Percentiles rank a stretch among this genome's conserved stretches.
These are phyloP conservation scores for Coleophora deauratella DNA, from an alignment of 2,888 invertebrate species.

Conservation along the genomic window DNA sequence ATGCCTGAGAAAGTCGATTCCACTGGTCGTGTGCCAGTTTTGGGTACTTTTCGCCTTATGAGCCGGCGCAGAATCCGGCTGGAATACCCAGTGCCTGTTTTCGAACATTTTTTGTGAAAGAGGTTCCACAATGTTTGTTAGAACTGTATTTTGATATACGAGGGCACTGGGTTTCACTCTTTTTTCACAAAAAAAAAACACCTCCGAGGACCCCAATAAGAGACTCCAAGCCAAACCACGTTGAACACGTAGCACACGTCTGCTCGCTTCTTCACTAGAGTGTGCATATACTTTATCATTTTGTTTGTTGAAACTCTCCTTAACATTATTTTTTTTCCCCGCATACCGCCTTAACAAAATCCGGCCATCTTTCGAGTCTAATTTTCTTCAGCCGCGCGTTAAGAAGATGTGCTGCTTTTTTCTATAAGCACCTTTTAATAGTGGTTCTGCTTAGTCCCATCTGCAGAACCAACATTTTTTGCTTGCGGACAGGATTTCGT, in stretches of 20 bases:
- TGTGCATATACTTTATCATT: neutral
- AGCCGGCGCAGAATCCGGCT: conserved; percentile 9
- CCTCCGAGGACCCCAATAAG: too few relatives aligned
- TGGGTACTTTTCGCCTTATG: conserved; percentile 11
- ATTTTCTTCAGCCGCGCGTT: neutral
- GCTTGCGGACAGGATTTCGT: too few relatives aligned
- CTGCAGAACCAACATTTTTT: too few relatives aligned
- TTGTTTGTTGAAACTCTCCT: neutral
- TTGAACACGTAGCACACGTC: neutral
- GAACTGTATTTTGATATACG: conserved; percentile 6
- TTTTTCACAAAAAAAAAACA: conserved; percentile 14
- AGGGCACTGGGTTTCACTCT: conserved; percentile 9
- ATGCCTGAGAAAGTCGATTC: conserved; percentile 10
- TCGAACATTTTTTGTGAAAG: conserved; percentile 7
- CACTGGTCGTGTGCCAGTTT: conserved; percentile 9
- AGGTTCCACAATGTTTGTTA: conserved; percentile 5
- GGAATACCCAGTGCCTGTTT: conserved; percentile 7
- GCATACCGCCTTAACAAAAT: neutral
- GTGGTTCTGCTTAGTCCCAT: neutral
- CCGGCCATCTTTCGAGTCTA: neutral
- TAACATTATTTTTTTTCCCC: too few relatives aligned
- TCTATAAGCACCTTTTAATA: neutral
- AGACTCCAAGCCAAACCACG: conserved; percentile 4
- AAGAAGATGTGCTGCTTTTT: neutral
- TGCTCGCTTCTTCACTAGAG: neutral